Percentiles rank a stretch among this genome's conserved stretches.
These are phyloP conservation scores for Calliphora vicina DNA, from an alignment of 1,140 invertebrate species.

Conservation along the genomic window DNA sequence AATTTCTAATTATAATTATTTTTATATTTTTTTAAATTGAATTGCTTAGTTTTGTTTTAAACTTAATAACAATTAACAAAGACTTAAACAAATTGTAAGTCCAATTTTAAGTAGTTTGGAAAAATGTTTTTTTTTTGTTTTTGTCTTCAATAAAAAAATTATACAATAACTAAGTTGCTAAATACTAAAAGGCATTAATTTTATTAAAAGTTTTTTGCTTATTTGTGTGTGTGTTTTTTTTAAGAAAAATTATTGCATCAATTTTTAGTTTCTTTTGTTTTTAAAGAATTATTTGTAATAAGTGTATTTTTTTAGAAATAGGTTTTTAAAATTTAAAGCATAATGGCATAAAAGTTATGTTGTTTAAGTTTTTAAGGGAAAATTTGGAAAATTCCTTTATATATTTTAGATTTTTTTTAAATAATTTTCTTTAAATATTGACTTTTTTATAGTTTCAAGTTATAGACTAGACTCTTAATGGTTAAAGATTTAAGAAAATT, in stretches of 20 bases:
- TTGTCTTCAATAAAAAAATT: too few species aligned
- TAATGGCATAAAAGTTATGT: neutral
- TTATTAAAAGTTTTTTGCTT: neutral
- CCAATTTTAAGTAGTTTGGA: too few species aligned
- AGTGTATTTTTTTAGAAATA: too few species aligned
- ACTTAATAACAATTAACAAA: neutral
- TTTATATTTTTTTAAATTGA: neutral
- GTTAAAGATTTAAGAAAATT: neutral
- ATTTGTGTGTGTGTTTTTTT: too few species aligned
- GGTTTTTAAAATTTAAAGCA: neutral
- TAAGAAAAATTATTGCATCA: neutral
- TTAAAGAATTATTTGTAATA: neutral
- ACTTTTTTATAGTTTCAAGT: neutral
- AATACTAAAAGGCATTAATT: slow-evolving; percentile 13
- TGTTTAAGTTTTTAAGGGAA: neutral
- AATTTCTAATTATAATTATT: neutral
- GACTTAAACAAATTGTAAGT: neutral
- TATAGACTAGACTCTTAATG: slow-evolving; percentile 1
- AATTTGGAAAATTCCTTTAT: neutral
- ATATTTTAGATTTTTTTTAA: neutral
- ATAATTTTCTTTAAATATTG: neutral
- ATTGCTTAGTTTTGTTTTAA: neutral
- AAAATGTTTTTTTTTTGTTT: too few species aligned
- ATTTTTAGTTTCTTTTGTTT: neutral
- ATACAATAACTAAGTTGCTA: neutral